Evolutionary conservation across 2,113 vertebrate species (phyloP).

Genomic region (Cheirogaleus medius): DNA sequence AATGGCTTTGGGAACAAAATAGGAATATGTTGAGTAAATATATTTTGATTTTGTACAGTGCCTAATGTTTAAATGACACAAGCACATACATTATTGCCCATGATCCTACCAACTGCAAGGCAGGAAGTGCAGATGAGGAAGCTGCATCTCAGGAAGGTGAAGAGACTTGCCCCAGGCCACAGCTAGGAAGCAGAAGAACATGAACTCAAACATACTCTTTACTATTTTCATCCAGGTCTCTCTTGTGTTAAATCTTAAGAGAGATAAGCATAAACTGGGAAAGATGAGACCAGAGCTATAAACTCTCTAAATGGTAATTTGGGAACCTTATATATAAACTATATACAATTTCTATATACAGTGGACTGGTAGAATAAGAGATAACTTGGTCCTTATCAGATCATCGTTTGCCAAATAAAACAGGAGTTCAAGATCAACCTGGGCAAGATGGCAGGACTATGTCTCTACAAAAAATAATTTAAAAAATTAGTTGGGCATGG

Average conservation of each 20-base stretch:
- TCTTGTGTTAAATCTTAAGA: not conserved
- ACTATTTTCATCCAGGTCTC: not conserved
- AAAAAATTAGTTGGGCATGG: no score
- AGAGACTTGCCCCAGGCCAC: not conserved
- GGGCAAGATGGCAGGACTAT: no score
- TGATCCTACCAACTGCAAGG: not conserved
- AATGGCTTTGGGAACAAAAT: not conserved
- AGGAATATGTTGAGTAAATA: not conserved
- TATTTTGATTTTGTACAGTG: not conserved
- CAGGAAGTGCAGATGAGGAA: not conserved
- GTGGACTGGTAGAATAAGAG: not conserved
- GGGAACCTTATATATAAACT: not conserved
- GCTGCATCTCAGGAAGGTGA: not conserved
- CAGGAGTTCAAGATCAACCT: no score
- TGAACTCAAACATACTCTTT: not conserved
- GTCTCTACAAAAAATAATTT: no score
- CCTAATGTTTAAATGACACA: not conserved
- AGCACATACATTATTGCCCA: not conserved
- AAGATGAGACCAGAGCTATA: not conserved
- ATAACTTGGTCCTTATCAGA: not conserved
- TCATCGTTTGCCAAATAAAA: constrained; percentile 18
- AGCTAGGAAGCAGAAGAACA: not conserved
- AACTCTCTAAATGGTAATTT: not conserved
- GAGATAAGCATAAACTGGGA: not conserved
- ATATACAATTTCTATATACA: not conserved